These are phyloP conservation scores for Cremastinae sp. DNA, from an alignment of 2,888 invertebrate species.

Conservation along the genomic window DNA sequence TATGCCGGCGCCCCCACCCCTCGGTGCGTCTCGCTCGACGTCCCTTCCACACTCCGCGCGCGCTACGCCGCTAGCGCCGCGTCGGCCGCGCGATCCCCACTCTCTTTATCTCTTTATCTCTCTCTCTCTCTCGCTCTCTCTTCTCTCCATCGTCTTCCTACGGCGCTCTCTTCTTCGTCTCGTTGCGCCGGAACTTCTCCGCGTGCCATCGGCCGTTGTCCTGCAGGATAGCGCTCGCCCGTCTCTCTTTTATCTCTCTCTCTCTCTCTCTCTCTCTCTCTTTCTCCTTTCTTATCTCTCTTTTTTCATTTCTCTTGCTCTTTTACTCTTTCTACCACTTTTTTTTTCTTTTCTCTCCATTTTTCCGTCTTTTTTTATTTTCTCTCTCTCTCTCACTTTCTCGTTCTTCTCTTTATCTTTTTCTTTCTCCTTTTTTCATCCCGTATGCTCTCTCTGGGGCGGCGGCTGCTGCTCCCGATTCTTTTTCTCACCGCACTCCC, in stretches of 20 bases:
- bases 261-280: slow-evolving; percentile 42
- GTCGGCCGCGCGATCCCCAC: slow-evolving; percentile 54
- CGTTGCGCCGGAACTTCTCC: slow-evolving; percentile 53
- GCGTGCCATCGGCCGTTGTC: slow-evolving; percentile 69
- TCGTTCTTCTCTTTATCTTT: slow-evolving; percentile 30
- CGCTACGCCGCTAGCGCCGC: slow-evolving; percentile 49
- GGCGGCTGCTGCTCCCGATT: slow-evolving; percentile 56
- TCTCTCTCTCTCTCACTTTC: slow-evolving; percentile 25
- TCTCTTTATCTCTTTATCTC: slow-evolving; percentile 56
- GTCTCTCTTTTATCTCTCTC: slow-evolving; percentile 50
- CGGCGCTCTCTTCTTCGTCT: slow-evolving; percentile 52
- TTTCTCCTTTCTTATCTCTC: slow-evolving; percentile 25
- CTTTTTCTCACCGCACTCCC: slow-evolving; percentile 51
- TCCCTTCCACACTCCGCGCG: slow-evolving; percentile 58
- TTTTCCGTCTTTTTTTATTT: slow-evolving; percentile 56
- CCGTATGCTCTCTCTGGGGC: slow-evolving; percentile 51
- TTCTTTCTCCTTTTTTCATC: slow-evolving; percentile 35
- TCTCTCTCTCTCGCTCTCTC: slow-evolving; percentile 35
- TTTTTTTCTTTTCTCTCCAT: slow-evolving; percentile 51
- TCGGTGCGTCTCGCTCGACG: slow-evolving; percentile 62
- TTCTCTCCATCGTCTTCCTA: slow-evolving; percentile 53
- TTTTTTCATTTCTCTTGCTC: slow-evolving; percentile 32
- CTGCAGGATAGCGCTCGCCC: slow-evolving; percentile 70
- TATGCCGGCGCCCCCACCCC: slow-evolving; percentile 76
- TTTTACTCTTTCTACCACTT: slow-evolving; percentile 48